A percentile compares a stretch with the other conserved stretches of the same genome.
These are phyloP conservation scores for Tetrapedia diversipes DNA, from an alignment of 2,888 invertebrate genomes.

Conservation along the genomic window DNA sequence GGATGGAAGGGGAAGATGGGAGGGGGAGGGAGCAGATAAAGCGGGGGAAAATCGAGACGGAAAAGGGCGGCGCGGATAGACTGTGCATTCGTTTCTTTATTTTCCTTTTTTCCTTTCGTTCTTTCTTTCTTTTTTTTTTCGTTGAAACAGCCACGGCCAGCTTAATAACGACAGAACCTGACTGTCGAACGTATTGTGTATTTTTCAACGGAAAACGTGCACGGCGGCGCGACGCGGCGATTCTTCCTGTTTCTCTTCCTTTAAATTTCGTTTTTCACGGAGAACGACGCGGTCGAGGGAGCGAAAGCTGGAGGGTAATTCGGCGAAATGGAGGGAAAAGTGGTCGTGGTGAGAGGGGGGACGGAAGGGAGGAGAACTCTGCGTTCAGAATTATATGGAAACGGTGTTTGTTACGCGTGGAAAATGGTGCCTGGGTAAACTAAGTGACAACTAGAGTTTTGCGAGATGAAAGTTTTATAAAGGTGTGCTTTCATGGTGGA, in stretches of 20 bases:
- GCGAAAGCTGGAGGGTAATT: neutral
- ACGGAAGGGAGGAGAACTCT: too few species aligned
- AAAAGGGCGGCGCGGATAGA: constrained; percentile 35
- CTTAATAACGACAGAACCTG: constrained; percentile 34
- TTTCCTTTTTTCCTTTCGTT: too few species aligned
- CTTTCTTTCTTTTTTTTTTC: too few species aligned
- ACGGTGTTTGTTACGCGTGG: neutral
- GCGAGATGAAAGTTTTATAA: neutral
- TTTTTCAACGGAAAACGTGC: neutral
- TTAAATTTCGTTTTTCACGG: neutral
- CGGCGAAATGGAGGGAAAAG: too few species aligned
- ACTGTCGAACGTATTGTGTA: constrained; percentile 10
- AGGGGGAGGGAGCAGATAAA: constrained; percentile 19
- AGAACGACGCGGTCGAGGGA: neutral
- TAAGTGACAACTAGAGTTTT: neutral
- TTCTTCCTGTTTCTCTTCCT: neutral
- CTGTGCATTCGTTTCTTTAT: too few species aligned
- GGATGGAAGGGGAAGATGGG: neutral
- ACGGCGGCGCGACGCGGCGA: neutral
- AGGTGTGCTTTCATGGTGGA: too few species aligned
- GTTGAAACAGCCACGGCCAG: constrained; percentile 26
- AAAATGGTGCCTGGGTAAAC: neutral
- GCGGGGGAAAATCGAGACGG: constrained; percentile 38
- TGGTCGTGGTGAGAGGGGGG: neutral
- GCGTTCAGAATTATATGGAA: neutral